These are phyloP conservation scores for Bombus turneri DNA, from an alignment of 1,140 invertebrate genomes.

Conservation along the genomic window DNA sequence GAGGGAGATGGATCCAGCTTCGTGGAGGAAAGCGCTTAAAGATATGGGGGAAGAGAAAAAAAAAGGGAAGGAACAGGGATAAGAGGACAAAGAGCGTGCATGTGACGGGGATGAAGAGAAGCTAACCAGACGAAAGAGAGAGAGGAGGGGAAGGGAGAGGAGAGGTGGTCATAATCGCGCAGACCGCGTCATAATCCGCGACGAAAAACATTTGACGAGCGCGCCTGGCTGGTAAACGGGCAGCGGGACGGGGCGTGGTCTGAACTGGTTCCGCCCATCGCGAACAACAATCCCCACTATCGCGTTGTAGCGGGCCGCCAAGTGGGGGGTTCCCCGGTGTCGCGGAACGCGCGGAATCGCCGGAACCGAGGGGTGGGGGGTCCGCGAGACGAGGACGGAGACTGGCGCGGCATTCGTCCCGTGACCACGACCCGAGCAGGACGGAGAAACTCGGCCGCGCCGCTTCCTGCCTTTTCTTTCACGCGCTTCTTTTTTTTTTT, in stretches of 20 bases:
- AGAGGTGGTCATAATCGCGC: slow-evolving; percentile 81
- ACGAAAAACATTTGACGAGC: slow-evolving; percentile 82
- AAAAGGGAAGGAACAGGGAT: slow-evolving; percentile 46
- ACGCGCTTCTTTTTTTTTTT: slow-evolving; percentile 30
- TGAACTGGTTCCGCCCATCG: slow-evolving; percentile 60
- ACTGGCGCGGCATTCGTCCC: slow-evolving; percentile 61
- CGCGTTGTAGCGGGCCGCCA: neutral
- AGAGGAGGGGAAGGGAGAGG: slow-evolving; percentile 48
- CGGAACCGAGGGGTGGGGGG: slow-evolving; percentile 48
- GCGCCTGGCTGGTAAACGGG: slow-evolving; percentile 74
- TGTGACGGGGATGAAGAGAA: slow-evolving; percentile 46
- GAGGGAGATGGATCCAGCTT: slow-evolving; percentile 42
- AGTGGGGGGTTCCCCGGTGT: slow-evolving; percentile 25
- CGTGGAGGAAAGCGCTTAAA: slow-evolving; percentile 48
- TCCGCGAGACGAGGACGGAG: slow-evolving; percentile 62
- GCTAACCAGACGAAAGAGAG: neutral
- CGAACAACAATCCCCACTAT: slow-evolving; percentile 22
- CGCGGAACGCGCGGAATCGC: slow-evolving; percentile 61
- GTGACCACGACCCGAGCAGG: slow-evolving; percentile 64
- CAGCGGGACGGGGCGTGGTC: slow-evolving; percentile 67
- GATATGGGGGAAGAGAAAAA: slow-evolving; percentile 38
- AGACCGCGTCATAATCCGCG: slow-evolving; percentile 83
- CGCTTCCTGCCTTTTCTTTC: slow-evolving; percentile 52
- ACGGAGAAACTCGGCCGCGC: slow-evolving; percentile 51
- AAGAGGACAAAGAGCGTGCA: slow-evolving; percentile 34